Base-by-base conservation (phyloP, 2,888 invertebrate genomes). In the Teleiodes luculella region DNA sequence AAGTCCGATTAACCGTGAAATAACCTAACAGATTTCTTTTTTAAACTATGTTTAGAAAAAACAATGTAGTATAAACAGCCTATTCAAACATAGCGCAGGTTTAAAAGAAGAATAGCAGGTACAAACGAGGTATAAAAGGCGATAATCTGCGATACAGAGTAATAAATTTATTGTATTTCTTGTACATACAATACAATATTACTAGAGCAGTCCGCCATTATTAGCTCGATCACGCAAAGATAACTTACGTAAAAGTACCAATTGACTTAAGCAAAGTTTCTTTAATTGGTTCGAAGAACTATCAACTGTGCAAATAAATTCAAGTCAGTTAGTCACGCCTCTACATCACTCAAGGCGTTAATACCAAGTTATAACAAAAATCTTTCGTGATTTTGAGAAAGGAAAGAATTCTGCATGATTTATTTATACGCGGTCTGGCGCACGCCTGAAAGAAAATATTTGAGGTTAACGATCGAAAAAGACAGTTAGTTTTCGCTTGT, bases 21-120 rank as follows among this genome's bases (percentile, higher is more conserved):
- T 35, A 30, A 6, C 24, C 24, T 24, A 50, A 39, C 28, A 51
- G 31, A 14, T 51, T 48, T 47, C 14, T 47, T 48, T 18, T n/a
- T 35, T 1, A 6, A 41, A n/a, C 13, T 10, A 20, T 20, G n/a
- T 48, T 3, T n/a, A 36, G 28, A 13, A 48, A 48, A 33, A 30
- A 47, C 13, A 48, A 48, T 4, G n/a, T 20, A 8, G 30, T 51
- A 30, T 14, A 51, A 28, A 50, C 30, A 28, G 36, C 50, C 39
- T 50, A 50, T 50, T 50, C 39, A 50, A 50, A 52, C 43, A 43
- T 33, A 2, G 20, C 13, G n/a, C 51, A 52, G 51, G 51, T 52
- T 49, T 20, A 39, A 41, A 41, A 51, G 41, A 51, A 43, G 43
- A 52, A 52, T 52, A 33, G 51, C 51, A 41, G 51, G 51, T 52